Conservation (phyloP, 2,797 vertebrate genomes). For the Lepilemur ruficaudatus region DNA sequence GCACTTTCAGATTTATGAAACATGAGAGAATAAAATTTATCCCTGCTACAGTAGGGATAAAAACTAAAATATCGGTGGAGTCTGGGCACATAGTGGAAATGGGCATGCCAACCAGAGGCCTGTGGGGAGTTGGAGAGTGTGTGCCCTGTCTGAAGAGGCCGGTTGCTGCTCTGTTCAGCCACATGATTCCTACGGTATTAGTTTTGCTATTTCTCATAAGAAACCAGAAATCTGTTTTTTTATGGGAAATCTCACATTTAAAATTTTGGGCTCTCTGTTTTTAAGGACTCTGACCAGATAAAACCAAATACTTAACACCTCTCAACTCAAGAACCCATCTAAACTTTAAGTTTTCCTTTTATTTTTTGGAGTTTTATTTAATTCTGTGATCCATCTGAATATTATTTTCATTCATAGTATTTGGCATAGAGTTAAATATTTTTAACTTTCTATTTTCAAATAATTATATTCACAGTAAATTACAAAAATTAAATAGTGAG, state of each 20-base stretch:
- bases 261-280: not conserved
- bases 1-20: slow-evolving; percentile 11
- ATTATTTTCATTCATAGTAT: not conserved
- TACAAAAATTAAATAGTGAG: not conserved
- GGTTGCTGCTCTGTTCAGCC: not conserved
- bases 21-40: not conserved
- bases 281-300: not conserved
- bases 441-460: not conserved
- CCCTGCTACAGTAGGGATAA: not conserved
- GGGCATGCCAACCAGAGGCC: not conserved
- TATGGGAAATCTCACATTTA: not conserved
- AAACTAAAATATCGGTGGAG: not conserved
- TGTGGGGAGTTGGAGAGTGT: not conserved
- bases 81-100: not conserved
- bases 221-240: not conserved
- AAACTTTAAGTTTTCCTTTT: not conserved
- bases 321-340: not conserved
- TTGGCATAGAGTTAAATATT: not conserved
- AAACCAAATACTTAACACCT: not conserved
- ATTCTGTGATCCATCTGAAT: not conserved
- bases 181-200: not conserved
- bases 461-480: not conserved
- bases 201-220: not conserved
- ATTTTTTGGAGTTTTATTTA: not conserved
- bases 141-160: not conserved